Evolutionary conservation across 2,797 vertebrate genomes (phyloP).

Genomic region (Serranus cabrilla): DNA sequence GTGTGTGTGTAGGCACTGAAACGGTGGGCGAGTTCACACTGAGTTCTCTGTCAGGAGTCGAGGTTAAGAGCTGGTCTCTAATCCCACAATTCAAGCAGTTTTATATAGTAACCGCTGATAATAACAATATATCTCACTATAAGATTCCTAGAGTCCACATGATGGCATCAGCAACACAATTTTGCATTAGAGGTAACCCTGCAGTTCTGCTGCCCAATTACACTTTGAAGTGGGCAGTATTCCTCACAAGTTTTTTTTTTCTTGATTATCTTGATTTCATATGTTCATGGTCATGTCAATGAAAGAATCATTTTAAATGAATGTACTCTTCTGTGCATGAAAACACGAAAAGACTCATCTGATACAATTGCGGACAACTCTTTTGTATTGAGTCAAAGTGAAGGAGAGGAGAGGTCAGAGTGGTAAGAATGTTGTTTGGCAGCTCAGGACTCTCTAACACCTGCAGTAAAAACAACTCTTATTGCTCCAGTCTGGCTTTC

Average conservation of each 20-base stretch:
- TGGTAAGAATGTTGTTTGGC: constrained; percentile 56
- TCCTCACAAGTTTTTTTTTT: neutral
- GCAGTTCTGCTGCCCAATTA: constrained; percentile 25
- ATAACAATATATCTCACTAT: neutral
- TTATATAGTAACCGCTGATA: neutral
- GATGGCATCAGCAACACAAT: constrained; percentile 79
- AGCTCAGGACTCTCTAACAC: constrained; percentile 72
- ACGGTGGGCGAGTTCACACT: constrained; percentile 10
- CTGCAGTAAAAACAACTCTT: constrained; percentile 64
- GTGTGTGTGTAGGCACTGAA: neutral
- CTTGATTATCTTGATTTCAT: neutral
- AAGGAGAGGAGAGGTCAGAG: constrained; percentile 32
- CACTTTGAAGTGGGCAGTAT: neutral
- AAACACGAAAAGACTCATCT: constrained; percentile 43
- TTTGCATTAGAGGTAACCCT: constrained; percentile 36
- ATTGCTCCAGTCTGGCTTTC: constrained; percentile 65
- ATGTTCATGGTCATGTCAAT: neutral
- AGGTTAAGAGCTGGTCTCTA: constrained; percentile 23
- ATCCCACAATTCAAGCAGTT: constrained; percentile 15
- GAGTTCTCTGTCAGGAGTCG: constrained; percentile 31
- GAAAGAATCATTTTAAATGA: neutral
- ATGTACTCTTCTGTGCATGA: constrained; percentile 53
- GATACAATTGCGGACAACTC: constrained; percentile 57
- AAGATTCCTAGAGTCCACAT: constrained; percentile 61
- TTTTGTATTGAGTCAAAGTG: constrained; percentile 34